Percentiles rank a stretch among this genome's conserved stretches.
Conservation (phyloP, 2,888 invertebrate species). For the Idaea biselata region DNA sequence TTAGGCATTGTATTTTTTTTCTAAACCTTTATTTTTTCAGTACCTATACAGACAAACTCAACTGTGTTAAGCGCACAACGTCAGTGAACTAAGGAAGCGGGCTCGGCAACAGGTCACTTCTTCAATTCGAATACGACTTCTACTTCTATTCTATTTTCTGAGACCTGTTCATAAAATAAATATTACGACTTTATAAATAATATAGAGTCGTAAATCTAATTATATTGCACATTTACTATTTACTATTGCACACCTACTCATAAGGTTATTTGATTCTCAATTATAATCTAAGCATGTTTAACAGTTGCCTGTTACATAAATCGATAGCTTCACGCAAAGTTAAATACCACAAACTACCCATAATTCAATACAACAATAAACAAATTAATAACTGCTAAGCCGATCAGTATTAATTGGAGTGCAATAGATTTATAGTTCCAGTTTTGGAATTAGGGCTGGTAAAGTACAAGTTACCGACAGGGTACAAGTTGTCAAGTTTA, state of each 20-base stretch:
- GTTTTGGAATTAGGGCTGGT: constrained; percentile 22
- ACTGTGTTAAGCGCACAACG: too few relatives aligned
- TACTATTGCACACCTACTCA: background rate
- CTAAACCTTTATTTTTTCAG: too few relatives aligned
- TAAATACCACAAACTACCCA: background rate
- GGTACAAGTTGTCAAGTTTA: background rate
- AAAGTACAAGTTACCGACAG: constrained; percentile 13
- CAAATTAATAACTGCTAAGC: background rate
- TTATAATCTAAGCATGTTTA: background rate
- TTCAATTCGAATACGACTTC: too few relatives aligned
- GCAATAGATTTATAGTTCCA: constrained; percentile 25
- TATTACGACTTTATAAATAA: too few relatives aligned
- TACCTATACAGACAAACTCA: too few relatives aligned
- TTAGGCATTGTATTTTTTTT: too few relatives aligned
- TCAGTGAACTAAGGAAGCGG: too few relatives aligned
- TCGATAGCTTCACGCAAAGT: background rate
- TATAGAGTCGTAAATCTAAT: too few relatives aligned
- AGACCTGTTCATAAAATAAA: too few relatives aligned
- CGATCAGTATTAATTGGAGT: constrained; percentile 4
- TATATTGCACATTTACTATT: too few relatives aligned
- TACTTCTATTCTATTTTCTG: too few relatives aligned
- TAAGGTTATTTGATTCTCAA: background rate
- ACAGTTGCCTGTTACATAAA: background rate
- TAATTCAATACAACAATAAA: background rate
- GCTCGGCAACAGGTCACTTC: too few relatives aligned